Percentiles rank a stretch among this genome's conserved stretches.
Evolutionary conservation across 2,797 vertebrate genomes (phyloP).

Genomic region (Gallinago solitaria): DNA sequence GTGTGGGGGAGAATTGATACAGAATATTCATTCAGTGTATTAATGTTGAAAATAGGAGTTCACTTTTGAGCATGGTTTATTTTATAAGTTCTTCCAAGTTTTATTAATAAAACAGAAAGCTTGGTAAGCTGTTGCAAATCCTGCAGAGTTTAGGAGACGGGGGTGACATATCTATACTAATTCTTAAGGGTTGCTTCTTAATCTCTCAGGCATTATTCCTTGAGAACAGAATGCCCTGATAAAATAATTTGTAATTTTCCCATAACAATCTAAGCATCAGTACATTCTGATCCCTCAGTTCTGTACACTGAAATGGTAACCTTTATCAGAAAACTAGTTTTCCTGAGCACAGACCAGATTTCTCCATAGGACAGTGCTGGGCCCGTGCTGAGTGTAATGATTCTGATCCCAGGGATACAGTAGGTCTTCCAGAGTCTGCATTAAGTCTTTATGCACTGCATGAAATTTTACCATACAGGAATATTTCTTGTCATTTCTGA

Average conservation of each 20-base stretch:
- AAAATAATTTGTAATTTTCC: neutral
- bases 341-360: neutral
- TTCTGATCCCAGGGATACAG: neutral
- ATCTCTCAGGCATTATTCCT: neutral
- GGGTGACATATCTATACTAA: neutral
- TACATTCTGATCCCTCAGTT: neutral
- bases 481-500: neutral
- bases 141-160: neutral
- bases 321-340: neutral
- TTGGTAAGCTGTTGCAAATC: neutral
- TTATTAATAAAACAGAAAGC: neutral
- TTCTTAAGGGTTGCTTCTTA: neutral
- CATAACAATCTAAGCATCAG: neutral
- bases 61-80: neutral
- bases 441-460: neutral
- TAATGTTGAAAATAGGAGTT: neutral
- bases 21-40: neutral
- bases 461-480: neutral
- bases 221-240: neutral
- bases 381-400: rapidly evolving
- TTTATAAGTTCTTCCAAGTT: neutral
- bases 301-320: neutral
- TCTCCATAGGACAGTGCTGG: neutral
- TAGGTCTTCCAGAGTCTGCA: neutral
- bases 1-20: neutral